Evolutionary conservation across 1,140 invertebrate genomes (phyloP).

Genomic region (Oryctes rhinoceros): DNA sequence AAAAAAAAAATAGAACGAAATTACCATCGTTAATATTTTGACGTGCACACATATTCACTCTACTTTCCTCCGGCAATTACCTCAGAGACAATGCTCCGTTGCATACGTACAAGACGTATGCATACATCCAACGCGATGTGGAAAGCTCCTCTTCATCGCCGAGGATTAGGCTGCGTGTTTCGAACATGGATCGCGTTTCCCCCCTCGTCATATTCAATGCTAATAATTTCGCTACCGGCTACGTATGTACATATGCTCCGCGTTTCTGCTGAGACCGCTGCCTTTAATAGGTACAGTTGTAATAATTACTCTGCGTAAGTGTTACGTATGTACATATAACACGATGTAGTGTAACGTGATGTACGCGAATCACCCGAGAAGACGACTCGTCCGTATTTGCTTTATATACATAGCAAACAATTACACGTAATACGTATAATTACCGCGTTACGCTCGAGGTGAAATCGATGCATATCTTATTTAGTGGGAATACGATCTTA

Average conservation of each 20-base stretch:
- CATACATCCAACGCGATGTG: neutral
- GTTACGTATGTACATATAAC: neutral
- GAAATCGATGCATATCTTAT: neutral
- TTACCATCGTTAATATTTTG: too few relatives aligned
- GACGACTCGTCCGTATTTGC: neutral
- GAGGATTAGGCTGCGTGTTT: conserved; percentile 4
- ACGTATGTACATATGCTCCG: too few relatives aligned
- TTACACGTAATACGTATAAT: conserved; percentile 12
- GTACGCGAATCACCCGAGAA: neutral
- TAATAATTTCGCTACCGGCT: neutral
- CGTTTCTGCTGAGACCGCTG: neutral
- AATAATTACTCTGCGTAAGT: conserved; percentile 14
- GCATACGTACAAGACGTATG: neutral
- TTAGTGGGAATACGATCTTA: conserved; percentile 4
- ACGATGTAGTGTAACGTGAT: neutral
- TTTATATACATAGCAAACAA: neutral
- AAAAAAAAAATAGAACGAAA: too few relatives aligned
- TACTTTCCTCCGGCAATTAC: neutral
- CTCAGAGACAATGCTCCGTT: neutral
- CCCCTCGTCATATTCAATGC: conserved; percentile 11
- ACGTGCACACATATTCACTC: neutral
- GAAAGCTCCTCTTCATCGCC: neutral
- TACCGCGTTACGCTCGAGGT: neutral
- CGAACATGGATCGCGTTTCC: neutral
- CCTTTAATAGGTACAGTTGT: neutral